phyloP scores from a whole-genome alignment of 2,888 invertebrate species.

The Azorinus chamasolen region DNA sequence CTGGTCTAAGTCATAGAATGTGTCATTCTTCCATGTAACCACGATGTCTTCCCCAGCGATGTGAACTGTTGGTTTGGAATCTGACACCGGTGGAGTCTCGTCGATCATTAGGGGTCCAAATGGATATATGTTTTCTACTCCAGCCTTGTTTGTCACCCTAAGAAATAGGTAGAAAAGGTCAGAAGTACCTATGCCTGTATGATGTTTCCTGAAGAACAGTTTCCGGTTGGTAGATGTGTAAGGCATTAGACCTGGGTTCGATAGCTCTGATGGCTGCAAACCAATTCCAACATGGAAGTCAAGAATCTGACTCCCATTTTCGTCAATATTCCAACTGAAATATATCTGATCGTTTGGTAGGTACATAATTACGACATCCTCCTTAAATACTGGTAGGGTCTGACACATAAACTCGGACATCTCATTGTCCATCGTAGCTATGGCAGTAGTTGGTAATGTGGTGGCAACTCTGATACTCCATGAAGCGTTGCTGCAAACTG shows the following conservation, averaged over 20 bases:
- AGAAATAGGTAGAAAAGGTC: conserved; percentile 61
- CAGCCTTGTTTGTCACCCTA: conserved; percentile 64
- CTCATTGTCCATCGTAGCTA: too few relatives aligned
- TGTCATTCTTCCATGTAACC: conserved; percentile 56
- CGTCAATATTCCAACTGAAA: conserved; percentile 57
- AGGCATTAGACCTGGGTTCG: conserved; percentile 43
- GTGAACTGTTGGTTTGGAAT: conserved; percentile 7
- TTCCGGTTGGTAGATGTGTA: conserved; percentile 52
- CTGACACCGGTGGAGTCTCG: conserved; percentile 55
- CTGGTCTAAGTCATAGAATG: conserved; percentile 65
- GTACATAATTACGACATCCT: conserved; percentile 32
- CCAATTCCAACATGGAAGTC: conserved; percentile 64
- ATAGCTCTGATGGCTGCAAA: background rate
- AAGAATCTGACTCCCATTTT: conserved; percentile 65
- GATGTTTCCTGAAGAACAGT: conserved; percentile 37
- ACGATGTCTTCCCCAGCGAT: conserved; percentile 29
- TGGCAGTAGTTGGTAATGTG: too few relatives aligned
- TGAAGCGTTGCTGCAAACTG: background rate
- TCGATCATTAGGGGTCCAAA: conserved; percentile 69
- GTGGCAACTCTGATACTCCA: too few relatives aligned
- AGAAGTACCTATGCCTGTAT: conserved; percentile 53
- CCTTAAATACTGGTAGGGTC: too few relatives aligned
- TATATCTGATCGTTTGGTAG: conserved; percentile 60
- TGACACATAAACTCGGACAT: too few relatives aligned
- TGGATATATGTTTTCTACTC: conserved; percentile 28